Percentiles rank a stretch among this genome's conserved stretches.
Conservation (phyloP, 2,797 vertebrate genomes). For the Coregonus ussuriensis region DNA sequence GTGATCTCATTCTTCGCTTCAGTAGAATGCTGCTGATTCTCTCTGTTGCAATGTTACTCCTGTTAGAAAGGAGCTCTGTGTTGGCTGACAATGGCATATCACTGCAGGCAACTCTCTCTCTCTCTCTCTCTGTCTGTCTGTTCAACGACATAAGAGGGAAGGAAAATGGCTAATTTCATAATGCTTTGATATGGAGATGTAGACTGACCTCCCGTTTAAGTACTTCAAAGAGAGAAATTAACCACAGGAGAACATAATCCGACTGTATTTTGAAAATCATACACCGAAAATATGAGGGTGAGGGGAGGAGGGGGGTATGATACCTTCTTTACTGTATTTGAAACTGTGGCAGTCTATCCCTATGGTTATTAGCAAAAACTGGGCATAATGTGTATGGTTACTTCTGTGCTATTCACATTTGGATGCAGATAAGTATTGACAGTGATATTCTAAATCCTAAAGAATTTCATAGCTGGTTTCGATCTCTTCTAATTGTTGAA, state of each 20-base stretch:
- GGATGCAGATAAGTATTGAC: constrained; percentile 18
- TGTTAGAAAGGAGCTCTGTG: constrained; percentile 69
- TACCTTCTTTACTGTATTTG: not conserved
- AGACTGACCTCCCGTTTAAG: constrained; percentile 81
- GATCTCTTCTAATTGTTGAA: constrained; percentile 34
- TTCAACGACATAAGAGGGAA: constrained; percentile 69
- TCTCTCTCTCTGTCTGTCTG: constrained; percentile 47
- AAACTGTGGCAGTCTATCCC: not conserved
- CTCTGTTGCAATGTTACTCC: constrained; percentile 70
- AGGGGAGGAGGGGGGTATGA: not conserved
- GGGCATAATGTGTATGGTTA: constrained; percentile 26
- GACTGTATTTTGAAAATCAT: constrained; percentile 65
- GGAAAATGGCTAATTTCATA: constrained; percentile 82
- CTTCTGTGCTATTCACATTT: constrained; percentile 38
- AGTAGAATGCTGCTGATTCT: constrained; percentile 78
- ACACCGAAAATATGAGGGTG: not conserved
- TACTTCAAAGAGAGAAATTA: constrained; percentile 86
- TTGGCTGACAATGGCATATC: constrained; percentile 68
- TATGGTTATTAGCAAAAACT: constrained; percentile 25
- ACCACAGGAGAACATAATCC: constrained; percentile 79
- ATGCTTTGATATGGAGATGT: constrained; percentile 88
- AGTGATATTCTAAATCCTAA: not conserved
- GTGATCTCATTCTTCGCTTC: constrained; percentile 80
- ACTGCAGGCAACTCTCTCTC: constrained; percentile 75
- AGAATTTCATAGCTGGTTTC: constrained; percentile 9